Percentiles rank a stretch among this genome's conserved stretches.
phyloP scores from a whole-genome alignment of 2,888 invertebrate species.

The Neoaliturus tenellus region DNA sequence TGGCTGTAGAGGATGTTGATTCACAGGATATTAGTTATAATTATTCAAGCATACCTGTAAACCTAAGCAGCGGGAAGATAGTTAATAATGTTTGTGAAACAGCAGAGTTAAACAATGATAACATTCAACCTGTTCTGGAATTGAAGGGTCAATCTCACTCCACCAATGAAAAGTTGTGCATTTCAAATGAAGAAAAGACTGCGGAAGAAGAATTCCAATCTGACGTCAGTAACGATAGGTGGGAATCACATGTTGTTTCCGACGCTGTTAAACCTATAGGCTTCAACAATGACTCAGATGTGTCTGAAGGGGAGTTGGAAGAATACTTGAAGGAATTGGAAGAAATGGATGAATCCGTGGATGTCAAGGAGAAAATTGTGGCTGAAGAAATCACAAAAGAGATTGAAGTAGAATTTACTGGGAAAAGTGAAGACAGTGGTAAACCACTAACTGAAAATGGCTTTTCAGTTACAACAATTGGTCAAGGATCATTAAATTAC shows the following conservation, averaged over 20 bases:
- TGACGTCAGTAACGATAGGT: background rate
- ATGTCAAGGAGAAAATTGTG: background rate
- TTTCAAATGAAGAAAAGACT: background rate
- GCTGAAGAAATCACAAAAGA: background rate
- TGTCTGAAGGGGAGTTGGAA: conserved; percentile 72
- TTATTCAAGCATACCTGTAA: background rate
- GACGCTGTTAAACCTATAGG: conserved; percentile 52
- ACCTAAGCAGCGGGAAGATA: background rate
- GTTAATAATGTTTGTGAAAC: background rate
- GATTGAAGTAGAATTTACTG: background rate
- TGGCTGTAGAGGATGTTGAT: background rate
- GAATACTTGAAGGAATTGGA: conserved; percentile 72
- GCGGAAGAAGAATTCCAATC: background rate
- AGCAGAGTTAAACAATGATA: background rate
- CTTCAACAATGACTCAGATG: conserved; percentile 64
- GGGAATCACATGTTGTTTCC: background rate
- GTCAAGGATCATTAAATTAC: background rate
- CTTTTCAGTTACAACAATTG: background rate
- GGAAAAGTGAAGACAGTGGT: background rate
- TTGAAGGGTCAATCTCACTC: background rate
- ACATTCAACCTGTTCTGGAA: background rate
- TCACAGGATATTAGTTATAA: background rate
- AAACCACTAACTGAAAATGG: background rate
- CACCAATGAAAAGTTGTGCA: background rate
- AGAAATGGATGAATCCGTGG: conserved; percentile 62